A percentile compares a stretch with the other conserved stretches of the same genome.
Conservation (phyloP, 2,113 vertebrate genomes). For the Perognathus longimembris region DNA sequence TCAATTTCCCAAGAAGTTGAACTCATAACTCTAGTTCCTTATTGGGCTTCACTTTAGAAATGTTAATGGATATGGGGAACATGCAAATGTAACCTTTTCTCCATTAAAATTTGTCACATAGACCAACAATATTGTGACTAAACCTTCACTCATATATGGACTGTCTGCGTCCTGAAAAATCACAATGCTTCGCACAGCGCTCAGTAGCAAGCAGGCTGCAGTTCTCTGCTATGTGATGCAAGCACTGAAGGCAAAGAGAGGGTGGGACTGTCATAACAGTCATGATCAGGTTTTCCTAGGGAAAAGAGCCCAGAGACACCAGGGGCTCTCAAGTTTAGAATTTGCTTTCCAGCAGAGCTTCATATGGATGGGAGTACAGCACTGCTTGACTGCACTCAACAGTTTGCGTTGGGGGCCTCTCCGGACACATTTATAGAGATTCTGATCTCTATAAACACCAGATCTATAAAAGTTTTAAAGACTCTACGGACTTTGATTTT, state of each 20-base stretch:
- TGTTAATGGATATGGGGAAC: constrained; percentile 51
- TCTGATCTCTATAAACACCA: background rate
- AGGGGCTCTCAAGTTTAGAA: background rate
- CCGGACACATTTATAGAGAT: background rate
- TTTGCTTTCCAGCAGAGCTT: background rate
- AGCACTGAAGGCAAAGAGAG: background rate
- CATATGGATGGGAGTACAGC: rapidly evolving
- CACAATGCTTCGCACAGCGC: background rate
- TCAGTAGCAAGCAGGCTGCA: constrained; percentile 2
- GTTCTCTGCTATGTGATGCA: background rate
- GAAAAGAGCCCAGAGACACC: background rate
- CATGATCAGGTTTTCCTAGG: background rate
- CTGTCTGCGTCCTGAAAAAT: constrained; percentile 30
- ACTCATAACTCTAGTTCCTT: background rate
- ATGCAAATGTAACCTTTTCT: constrained; percentile 82
- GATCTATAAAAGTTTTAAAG: constrained; percentile 2
- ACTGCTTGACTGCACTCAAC: background rate
- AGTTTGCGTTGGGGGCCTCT: background rate
- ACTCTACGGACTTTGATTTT: background rate
- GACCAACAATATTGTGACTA: constrained; percentile 74
- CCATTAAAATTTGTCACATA: constrained; percentile 66
- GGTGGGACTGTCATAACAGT: background rate
- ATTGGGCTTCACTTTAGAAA: constrained; percentile 65
- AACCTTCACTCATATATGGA: constrained; percentile 49
- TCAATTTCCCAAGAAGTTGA: constrained; percentile 13